Base-by-base conservation (phyloP, 2,888 invertebrate genomes). In the Rhyacophila evoluta region DNA sequence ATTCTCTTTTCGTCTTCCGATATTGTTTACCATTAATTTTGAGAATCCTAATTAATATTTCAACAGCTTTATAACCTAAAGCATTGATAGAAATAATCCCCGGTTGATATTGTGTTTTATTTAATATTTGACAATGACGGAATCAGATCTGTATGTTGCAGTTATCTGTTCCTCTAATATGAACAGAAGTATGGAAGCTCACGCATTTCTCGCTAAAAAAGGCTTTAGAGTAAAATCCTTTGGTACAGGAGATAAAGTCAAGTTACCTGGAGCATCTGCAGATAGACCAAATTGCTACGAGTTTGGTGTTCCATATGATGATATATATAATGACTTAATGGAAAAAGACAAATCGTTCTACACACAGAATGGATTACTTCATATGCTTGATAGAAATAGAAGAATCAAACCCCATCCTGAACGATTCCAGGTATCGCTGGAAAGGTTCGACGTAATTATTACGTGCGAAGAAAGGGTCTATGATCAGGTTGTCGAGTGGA, bases 181-280 rank as follows among this genome's bases (percentile, higher is more conserved):
- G 97, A 99, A 99, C 86, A 92, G 99, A 79, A 98, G 98, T 85
- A 99, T 99, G 99, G 99, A 99, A 89, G 99, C 99, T 12, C 99
- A 99, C 89, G 96, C 96, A 79, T 98, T 98, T 87, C 89, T 99
- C 72, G 95, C 97, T 77, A 99, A 99, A 89, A 98, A 98, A 85
- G 99, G 99, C 11, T 99, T 97, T 86, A 94, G 94, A 85, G 98
- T 99, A 0, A 93, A 95, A 85, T 98, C 98, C 0, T 98, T 94
- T 88, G 97, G 97, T 12, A 97, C 97, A 33, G 97, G 97, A 6
- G 97, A 97, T 85, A 95, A 96, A 88, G 99, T 99, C 0, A 99
- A 99, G 87, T 89, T 99, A 78, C 99, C 99, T 5, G 99, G 99
- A 38, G 93, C 96, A 71, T 94, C 98, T 6, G 94, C 95, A 2